Evolutionary conservation across 92 coral and sea anemone genomes (phyloP).

Genomic region (Paragorgia papillata): DNA sequence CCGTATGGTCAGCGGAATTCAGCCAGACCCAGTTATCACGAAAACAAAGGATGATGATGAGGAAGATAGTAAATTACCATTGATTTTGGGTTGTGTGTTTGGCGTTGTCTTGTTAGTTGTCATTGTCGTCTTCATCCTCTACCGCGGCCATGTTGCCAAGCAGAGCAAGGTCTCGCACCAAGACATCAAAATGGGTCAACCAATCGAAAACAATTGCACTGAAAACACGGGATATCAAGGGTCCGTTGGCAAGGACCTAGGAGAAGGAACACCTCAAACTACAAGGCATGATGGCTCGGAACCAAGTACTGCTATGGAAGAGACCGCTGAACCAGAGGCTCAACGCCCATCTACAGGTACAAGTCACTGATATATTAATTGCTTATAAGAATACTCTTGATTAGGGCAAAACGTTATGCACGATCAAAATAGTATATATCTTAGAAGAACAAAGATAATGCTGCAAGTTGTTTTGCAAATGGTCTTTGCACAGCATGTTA

Average conservation of each 20-base stretch:
- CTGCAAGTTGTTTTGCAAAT: too few species aligned
- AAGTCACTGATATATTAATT: too few species aligned
- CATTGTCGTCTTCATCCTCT: constrained; percentile 6
- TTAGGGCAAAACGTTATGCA: too few species aligned
- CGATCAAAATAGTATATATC: too few species aligned
- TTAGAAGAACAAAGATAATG: too few species aligned
- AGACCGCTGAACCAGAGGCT: neutral
- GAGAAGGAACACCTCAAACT: neutral
- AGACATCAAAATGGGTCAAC: neutral
- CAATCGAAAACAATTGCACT: neutral
- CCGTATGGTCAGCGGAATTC: constrained; percentile 2
- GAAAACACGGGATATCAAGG: constrained; percentile 17
- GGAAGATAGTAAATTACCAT: neutral
- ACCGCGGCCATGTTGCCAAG: neutral
- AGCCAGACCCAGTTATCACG: constrained; percentile 4
- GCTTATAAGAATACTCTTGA: too few species aligned
- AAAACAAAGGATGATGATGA: neutral
- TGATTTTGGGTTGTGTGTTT: constrained; percentile 14
- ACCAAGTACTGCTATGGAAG: neutral
- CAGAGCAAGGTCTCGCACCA: constrained; percentile 21
- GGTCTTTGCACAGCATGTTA: too few species aligned
- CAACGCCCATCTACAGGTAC: neutral
- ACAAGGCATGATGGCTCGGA: neutral
- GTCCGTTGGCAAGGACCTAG: neutral
- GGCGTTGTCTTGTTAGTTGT: neutral